Base-by-base conservation (phyloP, 2,888 invertebrate species). In the Metopia argyrocephala region DNA sequence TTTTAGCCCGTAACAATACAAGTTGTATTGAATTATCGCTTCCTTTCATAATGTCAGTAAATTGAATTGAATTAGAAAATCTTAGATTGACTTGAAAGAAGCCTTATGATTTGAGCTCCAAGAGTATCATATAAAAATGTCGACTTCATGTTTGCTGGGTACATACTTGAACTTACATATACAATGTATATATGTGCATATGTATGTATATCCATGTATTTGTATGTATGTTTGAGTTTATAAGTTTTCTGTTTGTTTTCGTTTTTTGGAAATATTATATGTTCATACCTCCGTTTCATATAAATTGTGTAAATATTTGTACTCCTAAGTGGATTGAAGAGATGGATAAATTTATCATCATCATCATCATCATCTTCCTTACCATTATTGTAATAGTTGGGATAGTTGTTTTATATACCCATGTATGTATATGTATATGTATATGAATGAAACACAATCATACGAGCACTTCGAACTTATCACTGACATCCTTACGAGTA, bases 271-370 rank as follows among this genome's bases (percentile, higher is more conserved):
- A 78, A 78, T 74, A 74, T 78, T 78, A 78, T 78, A 78, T 78
- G 78, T 69, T 74, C 64, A 82, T 82, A 84, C 83, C 84, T 80
- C 82, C 82, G 82, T 83, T 84, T 83, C 82, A 68, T 76, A 84
- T 84, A 84, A 84, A 84, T 83, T 83, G 83, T 78, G 87, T 87
- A 87, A 88, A 88, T 88, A 88, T 88, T 88, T 88, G 89, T 85
- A 81, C 86, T 88, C 86, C 87, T 88, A 89, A 88, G 88, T 88
- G 89, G 88, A 88, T 88, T 88, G 88, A n/a, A n/a, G 85, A 88
- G 88, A 89, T 88, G 88, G 87, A 89, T 88, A 88, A 87, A 87
- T 88, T 88, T 88, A 88, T 88, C 87, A 88, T 82, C 78, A 68
- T 66, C 66, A 70, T 64, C 38, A 12, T 38, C 38, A 15, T 12